Percentiles rank a stretch among this genome's conserved stretches.
Conservation (phyloP, 2,888 invertebrate genomes). For the Orchesella flavescens region DNA sequence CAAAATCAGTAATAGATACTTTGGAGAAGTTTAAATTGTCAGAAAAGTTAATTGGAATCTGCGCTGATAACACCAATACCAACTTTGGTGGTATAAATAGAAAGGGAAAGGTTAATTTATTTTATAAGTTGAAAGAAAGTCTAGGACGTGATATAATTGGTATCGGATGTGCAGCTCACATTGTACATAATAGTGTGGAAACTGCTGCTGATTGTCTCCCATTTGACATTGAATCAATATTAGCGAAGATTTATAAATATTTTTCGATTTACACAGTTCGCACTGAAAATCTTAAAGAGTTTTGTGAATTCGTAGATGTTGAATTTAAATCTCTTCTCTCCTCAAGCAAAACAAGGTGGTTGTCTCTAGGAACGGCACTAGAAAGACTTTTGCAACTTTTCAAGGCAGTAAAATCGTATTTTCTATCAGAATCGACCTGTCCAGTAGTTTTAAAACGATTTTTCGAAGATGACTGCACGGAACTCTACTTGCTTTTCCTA, state of each 20-base stretch:
- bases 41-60: slow-evolving; percentile 36
- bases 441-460: slow-evolving; percentile 30
- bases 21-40: neutral
- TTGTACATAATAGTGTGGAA: slow-evolving; percentile 73
- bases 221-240: slow-evolving; percentile 73
- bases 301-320: slow-evolving; percentile 72
- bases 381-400: slow-evolving; percentile 48
- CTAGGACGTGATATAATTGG: slow-evolving; percentile 68
- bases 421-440: slow-evolving; percentile 14
- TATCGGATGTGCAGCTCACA: slow-evolving; percentile 73
- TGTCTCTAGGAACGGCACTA: slow-evolving; percentile 71
- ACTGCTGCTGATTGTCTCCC: slow-evolving; percentile 73
- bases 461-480: slow-evolving; percentile 10
- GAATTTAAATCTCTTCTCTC: slow-evolving; percentile 71
- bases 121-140: slow-evolving; percentile 69
- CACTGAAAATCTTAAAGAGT: slow-evolving; percentile 72
- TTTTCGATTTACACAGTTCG: slow-evolving; percentile 73
- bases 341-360: slow-evolving; percentile 71
- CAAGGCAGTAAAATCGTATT: slow-evolving; percentile 42
- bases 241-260: slow-evolving; percentile 73
- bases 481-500: slow-evolving; percentile 39
- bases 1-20: neutral
- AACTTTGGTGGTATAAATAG: slow-evolving; percentile 72
- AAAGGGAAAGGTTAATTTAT: slow-evolving; percentile 71
- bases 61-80: slow-evolving; percentile 60